A percentile compares a stretch with the other conserved stretches of the same genome.
Evolutionary conservation across 2,113 vertebrate species (phyloP).

Genomic region (Cairina moschata): DNA sequence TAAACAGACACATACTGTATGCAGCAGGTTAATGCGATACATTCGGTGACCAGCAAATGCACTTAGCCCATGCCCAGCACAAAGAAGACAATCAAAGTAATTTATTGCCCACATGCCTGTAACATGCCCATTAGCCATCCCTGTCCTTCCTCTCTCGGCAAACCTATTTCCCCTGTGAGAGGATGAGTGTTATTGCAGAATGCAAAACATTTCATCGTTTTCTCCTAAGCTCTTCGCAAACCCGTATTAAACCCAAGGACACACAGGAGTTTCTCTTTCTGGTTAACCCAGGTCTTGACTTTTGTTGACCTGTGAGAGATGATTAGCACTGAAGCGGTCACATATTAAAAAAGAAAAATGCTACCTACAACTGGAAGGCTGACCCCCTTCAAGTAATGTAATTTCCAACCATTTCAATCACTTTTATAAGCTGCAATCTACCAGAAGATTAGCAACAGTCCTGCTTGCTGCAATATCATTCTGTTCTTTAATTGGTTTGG

Average conservation of each 20-base stretch:
- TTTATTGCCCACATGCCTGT: slow-evolving; percentile 20
- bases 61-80: slow-evolving; percentile 10
- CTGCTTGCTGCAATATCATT: background rate
- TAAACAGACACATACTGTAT: slow-evolving; percentile 45
- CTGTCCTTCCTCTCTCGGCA: background rate
- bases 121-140: slow-evolving; percentile 3
- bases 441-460: background rate
- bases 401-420: slow-evolving; percentile 26
- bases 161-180: background rate
- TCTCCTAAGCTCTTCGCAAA: background rate
- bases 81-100: background rate
- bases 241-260: background rate
- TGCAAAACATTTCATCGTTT: background rate
- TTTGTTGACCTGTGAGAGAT: slow-evolving; percentile 17
- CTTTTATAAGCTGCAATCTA: background rate
- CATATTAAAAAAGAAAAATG: background rate
- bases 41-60: slow-evolving; percentile 26
- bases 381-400: background rate
- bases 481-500: background rate
- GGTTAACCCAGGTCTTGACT: slow-evolving; percentile 49
- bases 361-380: background rate
- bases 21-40: slow-evolving; percentile 56
- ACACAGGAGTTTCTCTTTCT: slow-evolving; percentile 29
- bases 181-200: background rate
- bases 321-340: background rate